These are phyloP conservation scores for Dolomedes plantarius DNA, from an alignment of 2,888 invertebrate species.

Conservation along the genomic window DNA sequence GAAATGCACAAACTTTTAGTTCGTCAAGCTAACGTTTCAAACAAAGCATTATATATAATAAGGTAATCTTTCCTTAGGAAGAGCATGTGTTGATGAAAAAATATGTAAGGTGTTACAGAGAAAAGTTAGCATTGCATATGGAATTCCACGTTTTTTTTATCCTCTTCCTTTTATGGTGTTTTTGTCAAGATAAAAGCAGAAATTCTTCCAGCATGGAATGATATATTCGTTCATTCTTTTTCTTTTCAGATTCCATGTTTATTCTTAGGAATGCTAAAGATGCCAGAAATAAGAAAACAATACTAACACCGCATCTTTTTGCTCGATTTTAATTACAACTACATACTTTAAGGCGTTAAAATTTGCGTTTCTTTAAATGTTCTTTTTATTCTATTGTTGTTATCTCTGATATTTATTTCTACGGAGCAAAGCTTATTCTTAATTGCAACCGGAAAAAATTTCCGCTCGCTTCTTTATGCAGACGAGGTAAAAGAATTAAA, in stretches of 20 bases:
- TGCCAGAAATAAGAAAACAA: not conserved
- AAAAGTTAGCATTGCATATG: not conserved
- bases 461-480: no score
- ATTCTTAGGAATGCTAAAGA: not conserved
- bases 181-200: not conserved
- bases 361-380: not conserved
- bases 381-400: not conserved
- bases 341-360: slow-evolving; percentile 4
- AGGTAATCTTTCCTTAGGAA: not conserved
- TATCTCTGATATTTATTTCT: not conserved
- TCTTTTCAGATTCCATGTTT: not conserved
- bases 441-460: not conserved
- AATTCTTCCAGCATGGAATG: not conserved
- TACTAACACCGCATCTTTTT: not conserved
- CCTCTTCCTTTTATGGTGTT: not conserved
- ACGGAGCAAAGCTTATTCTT: not conserved
- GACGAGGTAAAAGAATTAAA: no score
- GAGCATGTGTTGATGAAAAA: not conserved
- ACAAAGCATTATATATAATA: not conserved
- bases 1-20: no score
- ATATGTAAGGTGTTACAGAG: slow-evolving; percentile 3
- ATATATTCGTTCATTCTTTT: not conserved
- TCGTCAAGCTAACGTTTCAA: no score
- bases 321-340: slow-evolving; percentile 4
- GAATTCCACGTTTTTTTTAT: not conserved